phyloP scores from a whole-genome alignment of 1,140 invertebrate genomes.

The Rhyzopertha dominica region DNA sequence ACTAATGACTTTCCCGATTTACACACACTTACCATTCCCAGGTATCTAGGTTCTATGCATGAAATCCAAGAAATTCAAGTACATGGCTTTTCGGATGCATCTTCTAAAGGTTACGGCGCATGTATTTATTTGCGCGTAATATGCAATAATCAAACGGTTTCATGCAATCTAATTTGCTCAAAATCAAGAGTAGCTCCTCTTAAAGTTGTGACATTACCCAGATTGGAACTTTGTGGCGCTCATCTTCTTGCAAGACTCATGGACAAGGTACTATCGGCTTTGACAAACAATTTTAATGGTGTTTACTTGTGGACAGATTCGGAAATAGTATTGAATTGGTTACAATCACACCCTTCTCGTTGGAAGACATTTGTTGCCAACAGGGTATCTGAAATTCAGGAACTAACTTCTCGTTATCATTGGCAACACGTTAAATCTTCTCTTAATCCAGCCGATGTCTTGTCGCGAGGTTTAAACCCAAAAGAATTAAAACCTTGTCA shows the following conservation, averaged over 20 bases:
- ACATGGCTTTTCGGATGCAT: slow-evolving; percentile 38
- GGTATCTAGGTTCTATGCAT: no score
- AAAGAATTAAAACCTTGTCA: slow-evolving; percentile 21
- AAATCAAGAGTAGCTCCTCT: slow-evolving; percentile 45
- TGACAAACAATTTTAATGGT: slow-evolving; percentile 10
- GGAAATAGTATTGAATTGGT: slow-evolving; percentile 42
- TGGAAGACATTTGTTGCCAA: slow-evolving; percentile 43
- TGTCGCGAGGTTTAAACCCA: slow-evolving; percentile 40
- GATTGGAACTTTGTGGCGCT: slow-evolving; percentile 48
- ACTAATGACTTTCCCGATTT: no score
- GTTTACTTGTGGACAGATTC: slow-evolving; percentile 44
- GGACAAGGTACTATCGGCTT: slow-evolving; percentile 21
- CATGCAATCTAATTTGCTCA: slow-evolving; percentile 25
- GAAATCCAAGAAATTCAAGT: no score
- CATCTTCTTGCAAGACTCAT: slow-evolving; percentile 40
- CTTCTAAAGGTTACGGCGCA: slow-evolving; percentile 30
- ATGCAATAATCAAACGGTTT: not conserved
- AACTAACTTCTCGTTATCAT: slow-evolving; percentile 9
- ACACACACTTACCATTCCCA: no score
- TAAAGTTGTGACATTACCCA: slow-evolving; percentile 43
- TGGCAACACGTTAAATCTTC: slow-evolving; percentile 44
- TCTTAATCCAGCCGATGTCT: slow-evolving; percentile 47
- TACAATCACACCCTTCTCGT: slow-evolving; percentile 29
- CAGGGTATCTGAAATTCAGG: slow-evolving; percentile 42
- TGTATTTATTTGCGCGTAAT: slow-evolving; percentile 26